phyloP scores from a whole-genome alignment of 2,797 vertebrate species.

The Capromys pilorides region DNA sequence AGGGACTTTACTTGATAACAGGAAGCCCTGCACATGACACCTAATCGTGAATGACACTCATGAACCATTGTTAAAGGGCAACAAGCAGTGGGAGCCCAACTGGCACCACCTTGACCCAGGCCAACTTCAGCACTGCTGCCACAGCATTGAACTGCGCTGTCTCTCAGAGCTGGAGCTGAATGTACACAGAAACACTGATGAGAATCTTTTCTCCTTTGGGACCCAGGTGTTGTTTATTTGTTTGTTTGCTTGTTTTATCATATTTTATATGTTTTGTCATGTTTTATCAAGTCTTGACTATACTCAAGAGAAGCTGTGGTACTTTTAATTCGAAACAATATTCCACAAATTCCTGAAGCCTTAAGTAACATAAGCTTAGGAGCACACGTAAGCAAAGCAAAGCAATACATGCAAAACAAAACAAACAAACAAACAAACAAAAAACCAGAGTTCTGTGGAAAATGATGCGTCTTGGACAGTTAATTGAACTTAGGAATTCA shows the following conservation, averaged over 20 bases:
- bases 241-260: background rate
- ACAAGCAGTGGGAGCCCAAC: background rate
- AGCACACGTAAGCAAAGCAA: slow-evolving; percentile 23
- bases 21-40: background rate
- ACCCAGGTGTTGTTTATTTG: background rate
- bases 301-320: background rate
- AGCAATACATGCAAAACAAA: background rate
- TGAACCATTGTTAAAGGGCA: background rate
- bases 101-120: background rate
- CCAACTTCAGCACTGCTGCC: background rate
- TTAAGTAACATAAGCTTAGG: background rate
- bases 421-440: background rate
- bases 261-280: background rate
- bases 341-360: background rate
- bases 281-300: background rate
- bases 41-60: background rate
- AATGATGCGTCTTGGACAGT: background rate
- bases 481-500: background rate
- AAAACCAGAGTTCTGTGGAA: background rate
- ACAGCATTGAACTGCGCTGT: background rate
- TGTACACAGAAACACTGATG: too few relatives aligned
- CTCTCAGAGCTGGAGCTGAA: background rate
- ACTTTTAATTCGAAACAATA: slow-evolving; percentile 5
- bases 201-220: background rate
- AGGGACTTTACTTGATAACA: background rate